These are phyloP conservation scores for Scaptomyza parva DNA, from an alignment of 2,888 invertebrate species.

Conservation along the genomic window DNA sequence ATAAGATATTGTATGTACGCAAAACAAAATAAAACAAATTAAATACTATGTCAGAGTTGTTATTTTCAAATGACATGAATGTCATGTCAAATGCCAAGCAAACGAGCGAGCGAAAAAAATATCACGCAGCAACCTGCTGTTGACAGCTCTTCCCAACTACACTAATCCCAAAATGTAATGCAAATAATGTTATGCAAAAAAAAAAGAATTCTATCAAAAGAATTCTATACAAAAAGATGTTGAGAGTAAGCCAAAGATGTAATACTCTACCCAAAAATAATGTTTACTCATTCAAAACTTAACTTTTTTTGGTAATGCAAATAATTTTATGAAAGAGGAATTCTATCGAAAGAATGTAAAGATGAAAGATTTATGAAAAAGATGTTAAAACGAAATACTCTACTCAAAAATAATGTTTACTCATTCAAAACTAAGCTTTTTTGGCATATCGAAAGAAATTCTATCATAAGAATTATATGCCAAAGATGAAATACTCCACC, in stretches of 20 bases:
- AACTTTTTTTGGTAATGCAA: too few species aligned
- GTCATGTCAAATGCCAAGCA: constrained; percentile 78
- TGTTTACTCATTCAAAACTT: not conserved
- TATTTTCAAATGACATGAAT: constrained; percentile 73
- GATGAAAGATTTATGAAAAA: too few species aligned
- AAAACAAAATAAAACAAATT: constrained; percentile 64
- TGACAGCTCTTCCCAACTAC: constrained; percentile 52
- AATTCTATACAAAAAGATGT: not conserved
- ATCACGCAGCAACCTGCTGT: constrained; percentile 44
- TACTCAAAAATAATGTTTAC: too few species aligned
- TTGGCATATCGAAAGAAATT: too few species aligned
- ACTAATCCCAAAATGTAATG: not conserved
- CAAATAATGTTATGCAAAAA: constrained; percentile 16
- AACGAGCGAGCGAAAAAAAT: constrained; percentile 15
- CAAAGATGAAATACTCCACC: too few species aligned
- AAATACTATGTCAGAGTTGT: constrained; percentile 72
- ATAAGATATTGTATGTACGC: not conserved
- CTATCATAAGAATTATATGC: too few species aligned
- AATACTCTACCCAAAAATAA: not conserved
- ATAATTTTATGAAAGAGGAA: too few species aligned
- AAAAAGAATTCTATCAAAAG: too few species aligned
- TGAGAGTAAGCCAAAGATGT: too few species aligned
- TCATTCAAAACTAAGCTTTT: too few species aligned
- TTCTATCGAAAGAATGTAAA: too few species aligned
- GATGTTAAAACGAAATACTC: too few species aligned